A percentile compares a stretch with the other conserved stretches of the same genome.
Evolutionary conservation across 2,888 invertebrate species (phyloP).

Genomic region (Vesta saturnalis): DNA sequence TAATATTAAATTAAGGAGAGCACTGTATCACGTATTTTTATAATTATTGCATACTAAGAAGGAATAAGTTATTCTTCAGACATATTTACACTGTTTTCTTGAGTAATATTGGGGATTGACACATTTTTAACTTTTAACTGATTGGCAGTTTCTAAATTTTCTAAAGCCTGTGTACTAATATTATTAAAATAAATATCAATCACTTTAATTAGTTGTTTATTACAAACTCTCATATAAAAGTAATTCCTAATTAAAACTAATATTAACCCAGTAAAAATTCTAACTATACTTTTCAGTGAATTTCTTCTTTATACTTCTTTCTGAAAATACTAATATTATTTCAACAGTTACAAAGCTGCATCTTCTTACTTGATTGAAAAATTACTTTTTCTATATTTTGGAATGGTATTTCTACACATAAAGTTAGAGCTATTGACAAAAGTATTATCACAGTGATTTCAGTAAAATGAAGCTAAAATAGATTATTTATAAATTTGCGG

Average conservation of each 20-base stretch:
- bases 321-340: neutral
- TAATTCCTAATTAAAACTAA: neutral
- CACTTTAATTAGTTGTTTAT: slow-evolving; percentile 10
- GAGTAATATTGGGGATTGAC: slow-evolving; percentile 17
- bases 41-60: slow-evolving; percentile 25
- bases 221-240: too few species aligned
- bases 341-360: neutral
- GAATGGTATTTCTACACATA: slow-evolving; percentile 70
- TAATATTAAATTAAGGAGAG: slow-evolving; percentile 31
- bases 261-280: neutral
- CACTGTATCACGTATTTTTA: slow-evolving; percentile 40
- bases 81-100: slow-evolving; percentile 21
- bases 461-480: slow-evolving; percentile 64
- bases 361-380: slow-evolving; percentile 14
- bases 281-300: neutral
- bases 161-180: slow-evolving; percentile 45
- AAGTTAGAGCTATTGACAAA: slow-evolving; percentile 64
- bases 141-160: slow-evolving; percentile 43
- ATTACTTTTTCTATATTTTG: slow-evolving; percentile 66
- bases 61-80: neutral
- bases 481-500: neutral
- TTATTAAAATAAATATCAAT: slow-evolving; percentile 27
- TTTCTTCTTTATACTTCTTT: neutral
- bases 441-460: slow-evolving; percentile 63
- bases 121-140: slow-evolving; percentile 36